Evolutionary conservation across 2,888 invertebrate genomes (phyloP), one percentile per base, ranked within the genome.

Genomic region (Tetrapedia diversipes): DNA sequence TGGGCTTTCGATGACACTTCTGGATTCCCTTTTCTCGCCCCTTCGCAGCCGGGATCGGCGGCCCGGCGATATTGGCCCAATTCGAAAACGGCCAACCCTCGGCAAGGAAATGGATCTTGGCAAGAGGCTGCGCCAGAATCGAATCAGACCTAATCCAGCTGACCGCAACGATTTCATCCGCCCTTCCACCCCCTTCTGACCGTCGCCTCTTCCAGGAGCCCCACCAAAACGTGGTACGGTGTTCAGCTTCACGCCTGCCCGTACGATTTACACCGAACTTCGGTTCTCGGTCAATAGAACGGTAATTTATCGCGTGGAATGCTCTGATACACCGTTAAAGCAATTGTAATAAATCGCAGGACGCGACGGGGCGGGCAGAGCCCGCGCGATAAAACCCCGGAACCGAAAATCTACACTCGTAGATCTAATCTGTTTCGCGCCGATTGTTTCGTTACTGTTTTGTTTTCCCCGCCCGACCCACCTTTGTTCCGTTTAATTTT

Each of bases 131-230:
- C 74, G 77, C 83, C 71, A 70, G 75, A 85, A 85, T 81, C 81
- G 82, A 83, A 85, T 85, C 85, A 74, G 69, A 83, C 83, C 77
- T 83, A 81, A 85, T 85, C 78, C 81, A 83, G 78, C 83, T 85
- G 85, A 85, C 85, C 85, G 43, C 83, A 67, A 82, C 82, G 79
- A 83, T 85, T 82, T 80, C 73, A n/a, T n/a, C n/a, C n/a, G n/a
- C n/a, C n/a, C n/a, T n/a, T n/a, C n/a, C n/a, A 73, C 39, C 77
- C 81, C 34, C 75, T 80, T 63, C 70, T 54, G 51, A 65, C 79
- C 75, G 66, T 49, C 64, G 45, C 24, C 54, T 67, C 67, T 60
- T 77, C 60, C n/a, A n/a, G 53, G 73, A 74, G 51, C 70, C 61
- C 64, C 57, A 2, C 43, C 54, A 34, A 73, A 67, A 73, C 81